Evolutionary conservation across 2,888 invertebrate genomes (phyloP), one percentile per base, ranked within the genome.

Genomic region (Rotaria socialis): DNA sequence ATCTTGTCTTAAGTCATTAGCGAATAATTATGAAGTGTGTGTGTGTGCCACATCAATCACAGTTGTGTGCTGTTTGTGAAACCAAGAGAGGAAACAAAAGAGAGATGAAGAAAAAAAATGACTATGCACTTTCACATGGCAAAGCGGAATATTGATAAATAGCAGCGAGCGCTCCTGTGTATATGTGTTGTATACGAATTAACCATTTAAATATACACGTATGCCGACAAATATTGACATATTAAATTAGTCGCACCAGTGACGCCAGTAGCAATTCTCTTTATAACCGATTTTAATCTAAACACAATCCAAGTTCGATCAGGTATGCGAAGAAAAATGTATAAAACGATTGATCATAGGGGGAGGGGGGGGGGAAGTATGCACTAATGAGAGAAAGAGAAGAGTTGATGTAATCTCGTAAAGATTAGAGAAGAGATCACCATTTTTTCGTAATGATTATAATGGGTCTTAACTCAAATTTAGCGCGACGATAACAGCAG

Each of bases 341-440:
- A 67, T 27, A 41, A 67, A 67, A 67, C 19, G 67, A 67, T 35
- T 35, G 35, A 67, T 67, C 35, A 35, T 35, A 19, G 27, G 14
- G 16, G 67, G 35, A 67, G 35, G 35, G 27, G 14, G 16, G 67
- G 35, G 35, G 35, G 35, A 27, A 52, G 52, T 67, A 67, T 67
- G 35, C 35, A 35, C 67, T 67, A 67, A 67, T 67, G 67, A 67
- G 35, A 67, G 35, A 67, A 67, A 60, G 58, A 60, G n/a, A 60
- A 27, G 67, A 67, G 67, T 35, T 35, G n/a, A 35, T 0, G 67
- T 67, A 67, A 67, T 67, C 67, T 67, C 35, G 35, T 67, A 35
- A 67, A 67, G 67, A 67, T 67, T 67, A 67, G 67, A 19, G 67
- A 67, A 67, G 67, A 67, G 67, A 67, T 67, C 67, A 67, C 35